Conservation (phyloP, 2,888 invertebrate species). For the Pimpla rufipes region DNA sequence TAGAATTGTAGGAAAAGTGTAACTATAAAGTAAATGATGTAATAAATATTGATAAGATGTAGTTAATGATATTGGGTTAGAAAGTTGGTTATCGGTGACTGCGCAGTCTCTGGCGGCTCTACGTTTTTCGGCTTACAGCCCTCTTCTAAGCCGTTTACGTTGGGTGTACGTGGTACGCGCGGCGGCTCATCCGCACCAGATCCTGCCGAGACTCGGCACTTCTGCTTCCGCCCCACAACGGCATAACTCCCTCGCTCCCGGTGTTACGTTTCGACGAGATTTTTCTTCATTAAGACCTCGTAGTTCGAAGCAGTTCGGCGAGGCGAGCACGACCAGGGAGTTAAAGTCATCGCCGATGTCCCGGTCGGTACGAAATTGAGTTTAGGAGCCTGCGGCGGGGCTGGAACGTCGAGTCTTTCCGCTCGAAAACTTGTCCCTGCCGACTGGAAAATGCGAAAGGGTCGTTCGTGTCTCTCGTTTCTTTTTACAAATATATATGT, state of each 20-base stretch:
- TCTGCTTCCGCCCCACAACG: not conserved
- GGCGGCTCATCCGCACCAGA: conserved; percentile 5
- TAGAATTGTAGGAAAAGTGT: no score
- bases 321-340: conserved; percentile 19
- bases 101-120: not conserved
- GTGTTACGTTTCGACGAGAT: conserved; percentile 42
- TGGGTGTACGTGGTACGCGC: not conserved
- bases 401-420: conserved; percentile 39
- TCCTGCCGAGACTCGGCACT: not conserved
- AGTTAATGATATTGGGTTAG: no score
- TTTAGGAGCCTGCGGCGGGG: conserved; percentile 52
- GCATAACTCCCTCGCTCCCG: conserved; percentile 19
- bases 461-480: conserved; percentile 50
- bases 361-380: conserved; percentile 60
- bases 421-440: conserved; percentile 62
- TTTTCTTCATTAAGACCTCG: conserved; percentile 47
- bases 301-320: conserved; percentile 33
- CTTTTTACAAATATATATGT: conserved; percentile 50
- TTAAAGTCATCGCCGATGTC: conserved; percentile 38
- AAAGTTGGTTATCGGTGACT: not conserved
- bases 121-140: not conserved
- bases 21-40: no score
- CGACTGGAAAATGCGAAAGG: conserved; percentile 54
- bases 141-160: conserved; percentile 14
- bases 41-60: no score